Evolutionary conservation across 2,888 invertebrate species (phyloP).

Genomic region (Seira musarum): DNA sequence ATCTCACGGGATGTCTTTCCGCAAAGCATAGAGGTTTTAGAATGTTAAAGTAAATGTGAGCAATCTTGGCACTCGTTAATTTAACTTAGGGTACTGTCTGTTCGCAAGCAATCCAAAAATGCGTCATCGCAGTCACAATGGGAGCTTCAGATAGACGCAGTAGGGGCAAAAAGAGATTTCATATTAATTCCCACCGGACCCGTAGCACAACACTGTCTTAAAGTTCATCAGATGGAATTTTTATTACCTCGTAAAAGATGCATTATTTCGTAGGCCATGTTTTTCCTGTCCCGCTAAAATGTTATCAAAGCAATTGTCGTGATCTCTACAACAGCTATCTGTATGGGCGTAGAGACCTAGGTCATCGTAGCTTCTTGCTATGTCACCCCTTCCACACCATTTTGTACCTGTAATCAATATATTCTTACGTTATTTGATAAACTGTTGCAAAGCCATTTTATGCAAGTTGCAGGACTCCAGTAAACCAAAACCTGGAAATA

Average conservation of each 20-base stretch:
- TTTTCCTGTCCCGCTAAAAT: conserved; percentile 76
- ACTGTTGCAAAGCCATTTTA: background rate
- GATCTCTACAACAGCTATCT: conserved; percentile 80
- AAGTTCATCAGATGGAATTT: too few species aligned
- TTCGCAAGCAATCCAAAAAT: conserved; percentile 80
- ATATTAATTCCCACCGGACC: too few species aligned
- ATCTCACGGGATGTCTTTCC: conserved; percentile 76
- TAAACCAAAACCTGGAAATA: conserved; percentile 60
- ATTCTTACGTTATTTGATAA: too few species aligned
- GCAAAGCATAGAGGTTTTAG: conserved; percentile 82
- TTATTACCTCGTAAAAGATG: conserved; percentile 80
- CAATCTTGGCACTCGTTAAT: conserved; percentile 75
- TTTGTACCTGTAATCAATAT: conserved; percentile 80
- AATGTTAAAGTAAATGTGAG: conserved; percentile 82
- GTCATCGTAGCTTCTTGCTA: conserved; percentile 76
- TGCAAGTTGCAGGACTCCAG: background rate
- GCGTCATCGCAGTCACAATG: conserved; percentile 81
- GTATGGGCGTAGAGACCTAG: conserved; percentile 79
- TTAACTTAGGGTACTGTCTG: conserved; percentile 76
- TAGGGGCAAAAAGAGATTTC: too few species aligned
- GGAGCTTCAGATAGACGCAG: too few species aligned
- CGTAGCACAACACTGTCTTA: too few species aligned
- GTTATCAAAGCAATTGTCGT: conserved; percentile 80
- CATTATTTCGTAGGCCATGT: conserved; percentile 79
- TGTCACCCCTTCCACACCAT: conserved; percentile 83